These are phyloP conservation scores for Betta splendens DNA, from an alignment of 2,797 vertebrate genomes.

Conservation along the genomic window DNA sequence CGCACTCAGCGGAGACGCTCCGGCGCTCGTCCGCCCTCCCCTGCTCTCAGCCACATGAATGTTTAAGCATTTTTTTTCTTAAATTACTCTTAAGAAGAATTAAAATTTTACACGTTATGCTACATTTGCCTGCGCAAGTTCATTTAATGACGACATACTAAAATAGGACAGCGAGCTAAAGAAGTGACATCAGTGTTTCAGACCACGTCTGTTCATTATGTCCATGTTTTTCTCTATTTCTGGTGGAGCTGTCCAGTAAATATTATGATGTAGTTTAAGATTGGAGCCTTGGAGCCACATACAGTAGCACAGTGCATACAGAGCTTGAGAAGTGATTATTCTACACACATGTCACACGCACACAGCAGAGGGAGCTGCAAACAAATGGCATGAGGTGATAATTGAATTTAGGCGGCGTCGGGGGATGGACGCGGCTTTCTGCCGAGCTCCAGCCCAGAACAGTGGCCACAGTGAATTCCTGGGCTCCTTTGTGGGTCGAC, in stretches of 20 bases:
- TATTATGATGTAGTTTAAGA: slow-evolving; percentile 62
- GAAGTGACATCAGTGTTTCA: slow-evolving; percentile 3
- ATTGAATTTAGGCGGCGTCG: slow-evolving; percentile 63
- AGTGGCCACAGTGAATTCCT: slow-evolving; percentile 59
- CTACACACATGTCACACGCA: slow-evolving; percentile 11
- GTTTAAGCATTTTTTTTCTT: neutral
- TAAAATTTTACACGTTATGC: neutral
- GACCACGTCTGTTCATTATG: neutral
- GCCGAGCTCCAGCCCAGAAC: slow-evolving; percentile 48
- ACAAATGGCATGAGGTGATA: slow-evolving; percentile 57
- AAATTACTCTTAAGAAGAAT: neutral
- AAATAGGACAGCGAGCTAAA: slow-evolving; percentile 5
- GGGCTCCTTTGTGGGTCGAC: slow-evolving; percentile 53
- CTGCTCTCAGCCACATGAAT: neutral
- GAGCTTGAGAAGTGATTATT: slow-evolving; percentile 15
- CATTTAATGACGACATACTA: neutral
- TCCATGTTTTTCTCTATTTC: slow-evolving; percentile 9
- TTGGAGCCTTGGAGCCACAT: slow-evolving; percentile 55
- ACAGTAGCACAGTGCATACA: slow-evolving; percentile 34
- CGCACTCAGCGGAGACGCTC: neutral
- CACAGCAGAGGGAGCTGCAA: slow-evolving; percentile 24
- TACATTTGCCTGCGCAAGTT: neutral
- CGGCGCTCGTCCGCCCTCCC: neutral
- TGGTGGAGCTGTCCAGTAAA: slow-evolving; percentile 53
- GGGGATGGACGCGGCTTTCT: slow-evolving; percentile 39